A percentile compares a stretch with the other conserved stretches of the same genome.
Conservation (phyloP, 2,113 vertebrate genomes). For the Rhabdornis inornatus region DNA sequence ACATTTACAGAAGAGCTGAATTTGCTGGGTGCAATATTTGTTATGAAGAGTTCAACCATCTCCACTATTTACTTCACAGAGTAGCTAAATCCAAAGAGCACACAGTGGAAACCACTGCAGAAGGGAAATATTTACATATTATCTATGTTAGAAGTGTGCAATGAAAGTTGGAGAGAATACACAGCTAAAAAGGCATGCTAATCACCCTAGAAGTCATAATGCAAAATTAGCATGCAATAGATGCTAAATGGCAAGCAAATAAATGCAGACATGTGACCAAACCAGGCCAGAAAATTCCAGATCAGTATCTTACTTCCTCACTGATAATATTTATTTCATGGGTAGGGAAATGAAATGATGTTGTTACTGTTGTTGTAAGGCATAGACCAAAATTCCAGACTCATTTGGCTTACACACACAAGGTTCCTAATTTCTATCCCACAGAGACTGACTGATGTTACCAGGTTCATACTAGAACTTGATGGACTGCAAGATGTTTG, state of each 20-base stretch:
- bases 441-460: neutral
- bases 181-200: constrained; percentile 27
- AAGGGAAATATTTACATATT: constrained; percentile 58
- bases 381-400: neutral
- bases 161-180: constrained; percentile 20
- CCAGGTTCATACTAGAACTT: neutral
- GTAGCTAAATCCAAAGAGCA: constrained; percentile 52
- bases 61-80: constrained; percentile 42
- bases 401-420: neutral
- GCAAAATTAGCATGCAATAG: constrained; percentile 27
- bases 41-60: constrained; percentile 25
- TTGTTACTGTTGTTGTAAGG: neutral
- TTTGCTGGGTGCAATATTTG: constrained; percentile 47
- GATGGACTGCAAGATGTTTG: neutral
- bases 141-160: constrained; percentile 26
- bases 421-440: neutral
- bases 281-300: constrained; percentile 17
- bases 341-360: neutral
- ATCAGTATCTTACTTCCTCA: neutral
- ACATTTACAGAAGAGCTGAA: constrained; percentile 42
- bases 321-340: neutral
- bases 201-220: constrained; percentile 38
- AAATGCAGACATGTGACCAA: neutral
- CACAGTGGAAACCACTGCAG: constrained; percentile 36
- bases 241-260: constrained; percentile 17